Percentiles rank a stretch among this genome's conserved stretches.
phyloP scores from a whole-genome alignment of 1,140 invertebrate genomes.

The Nephila pilipes region DNA sequence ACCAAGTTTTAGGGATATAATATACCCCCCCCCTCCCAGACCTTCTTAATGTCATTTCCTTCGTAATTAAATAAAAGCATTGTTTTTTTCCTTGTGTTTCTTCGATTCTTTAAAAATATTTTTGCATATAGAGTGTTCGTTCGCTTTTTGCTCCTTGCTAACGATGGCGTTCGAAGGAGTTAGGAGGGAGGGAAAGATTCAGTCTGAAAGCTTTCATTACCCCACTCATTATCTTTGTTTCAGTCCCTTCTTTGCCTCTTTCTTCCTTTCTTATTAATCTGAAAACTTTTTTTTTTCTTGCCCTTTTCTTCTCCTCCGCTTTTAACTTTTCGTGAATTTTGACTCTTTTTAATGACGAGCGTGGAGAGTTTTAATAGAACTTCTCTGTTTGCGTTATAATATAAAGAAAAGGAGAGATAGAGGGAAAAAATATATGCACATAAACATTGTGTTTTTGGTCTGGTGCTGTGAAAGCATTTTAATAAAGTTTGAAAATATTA shows the following conservation, averaged over 20 bases:
- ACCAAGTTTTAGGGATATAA: no score
- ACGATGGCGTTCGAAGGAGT: neutral
- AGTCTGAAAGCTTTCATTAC: conserved; percentile 27
- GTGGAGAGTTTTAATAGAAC: conserved; percentile 11
- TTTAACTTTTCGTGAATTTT: conserved; percentile 33
- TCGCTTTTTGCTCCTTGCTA: neutral
- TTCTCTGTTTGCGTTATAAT: neutral
- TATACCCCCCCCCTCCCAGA: no score
- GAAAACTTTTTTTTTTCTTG: neutral
- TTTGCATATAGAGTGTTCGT: neutral
- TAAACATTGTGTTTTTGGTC: neutral
- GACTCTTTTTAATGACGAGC: conserved; percentile 9
- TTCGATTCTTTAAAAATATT: neutral
- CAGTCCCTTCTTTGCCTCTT: neutral
- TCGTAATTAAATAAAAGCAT: conserved; percentile 13
- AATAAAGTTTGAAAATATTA: conserved; percentile 1
- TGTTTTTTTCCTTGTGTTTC: neutral
- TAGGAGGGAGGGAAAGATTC: neutral
- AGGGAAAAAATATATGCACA: neutral
- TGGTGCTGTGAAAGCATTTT: neutral
- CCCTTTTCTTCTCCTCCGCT: neutral
- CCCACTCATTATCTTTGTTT: neutral
- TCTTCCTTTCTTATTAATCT: neutral
- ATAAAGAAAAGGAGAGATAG: neutral
- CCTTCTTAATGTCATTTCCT: neutral